Conservation (phyloP, 2,797 vertebrate species). For the Pantherophis alleghaniensis region DNA sequence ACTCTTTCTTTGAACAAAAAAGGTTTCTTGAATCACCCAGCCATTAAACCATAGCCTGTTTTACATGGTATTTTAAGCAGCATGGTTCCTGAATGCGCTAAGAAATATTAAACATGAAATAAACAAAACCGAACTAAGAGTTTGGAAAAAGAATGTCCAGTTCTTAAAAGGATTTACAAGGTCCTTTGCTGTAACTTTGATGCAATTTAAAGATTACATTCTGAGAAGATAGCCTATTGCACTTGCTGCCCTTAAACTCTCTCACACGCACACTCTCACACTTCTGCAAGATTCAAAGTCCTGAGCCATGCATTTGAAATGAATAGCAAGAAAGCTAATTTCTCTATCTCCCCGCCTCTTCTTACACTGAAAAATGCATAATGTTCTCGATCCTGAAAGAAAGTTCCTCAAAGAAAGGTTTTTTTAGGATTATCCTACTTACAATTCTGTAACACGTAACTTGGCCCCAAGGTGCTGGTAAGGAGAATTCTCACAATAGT, state of each 20-base stretch:
- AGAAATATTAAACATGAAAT: constrained; percentile 16
- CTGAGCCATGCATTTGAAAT: background rate
- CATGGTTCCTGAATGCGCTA: background rate
- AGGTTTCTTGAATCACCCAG: background rate
- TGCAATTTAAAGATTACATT: background rate
- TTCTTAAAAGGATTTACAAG: background rate
- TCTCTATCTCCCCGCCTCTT: background rate
- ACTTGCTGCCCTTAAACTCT: background rate
- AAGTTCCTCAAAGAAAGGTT: background rate
- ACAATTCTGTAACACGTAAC: background rate
- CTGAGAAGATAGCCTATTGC: background rate
- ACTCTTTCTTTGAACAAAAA: background rate
- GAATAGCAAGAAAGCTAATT: background rate
- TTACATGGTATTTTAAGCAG: constrained; percentile 15
- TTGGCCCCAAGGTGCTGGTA: background rate
- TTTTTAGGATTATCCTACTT: background rate
- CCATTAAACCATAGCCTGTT: background rate
- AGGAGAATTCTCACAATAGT: background rate
- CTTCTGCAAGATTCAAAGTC: too few relatives aligned
- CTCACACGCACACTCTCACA: background rate
- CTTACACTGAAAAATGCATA: background rate
- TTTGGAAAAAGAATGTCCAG: background rate
- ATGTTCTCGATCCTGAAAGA: background rate
- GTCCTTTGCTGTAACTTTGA: background rate
- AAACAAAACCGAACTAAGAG: background rate